Percentiles rank a stretch among this genome's conserved stretches.
Evolutionary conservation across 2,113 vertebrate species (phyloP).

Genomic region (Ceyx melanurus): DNA sequence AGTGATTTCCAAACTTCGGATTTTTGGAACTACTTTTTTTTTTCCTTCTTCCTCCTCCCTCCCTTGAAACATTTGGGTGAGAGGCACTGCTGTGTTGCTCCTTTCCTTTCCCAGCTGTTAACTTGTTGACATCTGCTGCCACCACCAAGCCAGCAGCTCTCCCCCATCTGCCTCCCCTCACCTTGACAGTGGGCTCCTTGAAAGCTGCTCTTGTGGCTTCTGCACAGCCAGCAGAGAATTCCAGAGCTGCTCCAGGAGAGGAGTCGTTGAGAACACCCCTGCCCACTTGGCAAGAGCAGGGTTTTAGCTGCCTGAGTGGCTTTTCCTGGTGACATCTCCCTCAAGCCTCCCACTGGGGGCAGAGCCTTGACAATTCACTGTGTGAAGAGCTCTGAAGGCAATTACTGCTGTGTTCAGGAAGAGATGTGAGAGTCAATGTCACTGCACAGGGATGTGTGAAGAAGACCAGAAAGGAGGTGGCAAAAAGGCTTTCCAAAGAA

Average conservation of each 20-base stretch:
- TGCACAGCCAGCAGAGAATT: not conserved
- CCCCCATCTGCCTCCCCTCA: constrained; percentile 46
- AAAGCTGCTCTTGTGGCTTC: constrained; percentile 3
- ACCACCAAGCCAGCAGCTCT: not conserved
- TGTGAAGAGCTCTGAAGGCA: not conserved
- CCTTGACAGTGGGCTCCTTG: not conserved
- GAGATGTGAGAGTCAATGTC: constrained; percentile 26
- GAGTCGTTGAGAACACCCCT: not conserved
- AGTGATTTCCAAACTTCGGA: not conserved
- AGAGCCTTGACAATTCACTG: not conserved
- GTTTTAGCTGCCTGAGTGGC: not conserved
- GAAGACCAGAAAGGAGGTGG: constrained; percentile 10
- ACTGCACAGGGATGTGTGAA: constrained; percentile 4
- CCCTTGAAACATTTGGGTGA: not conserved
- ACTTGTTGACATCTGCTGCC: constrained; percentile 47
- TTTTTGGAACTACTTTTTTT: not conserved
- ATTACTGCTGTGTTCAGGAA: not conserved
- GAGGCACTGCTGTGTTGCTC: not conserved
- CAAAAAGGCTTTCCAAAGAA: not conserved
- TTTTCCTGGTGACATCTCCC: not conserved
- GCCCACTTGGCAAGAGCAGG: not conserved
- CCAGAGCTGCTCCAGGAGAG: not conserved
- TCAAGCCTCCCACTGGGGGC: not conserved
- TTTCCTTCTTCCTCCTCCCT: no score
- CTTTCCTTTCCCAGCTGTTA: constrained; percentile 33